A percentile compares a stretch with the other conserved stretches of the same genome.
Evolutionary conservation across 2,888 invertebrate genomes (phyloP).

Genomic region (Apantesis nais): DNA sequence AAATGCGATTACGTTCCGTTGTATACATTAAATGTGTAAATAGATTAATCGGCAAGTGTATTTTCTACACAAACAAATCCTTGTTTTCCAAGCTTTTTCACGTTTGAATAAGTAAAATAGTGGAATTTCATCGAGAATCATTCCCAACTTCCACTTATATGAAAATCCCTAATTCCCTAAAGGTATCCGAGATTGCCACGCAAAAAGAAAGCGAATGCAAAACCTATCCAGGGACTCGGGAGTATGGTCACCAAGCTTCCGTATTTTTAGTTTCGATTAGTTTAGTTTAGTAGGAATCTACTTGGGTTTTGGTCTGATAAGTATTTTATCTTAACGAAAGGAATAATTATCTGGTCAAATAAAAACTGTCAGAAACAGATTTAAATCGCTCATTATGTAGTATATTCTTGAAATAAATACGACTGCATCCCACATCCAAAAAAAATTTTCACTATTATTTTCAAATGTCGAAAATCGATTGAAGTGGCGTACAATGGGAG

Average conservation of each 20-base stretch:
- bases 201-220: constrained; percentile 53
- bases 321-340: too few relatives aligned
- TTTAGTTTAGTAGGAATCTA: background rate
- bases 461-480: too few relatives aligned
- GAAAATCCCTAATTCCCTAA: constrained; percentile 55
- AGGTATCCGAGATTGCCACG: constrained; percentile 55
- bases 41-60: background rate
- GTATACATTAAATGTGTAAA: background rate
- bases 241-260: constrained; percentile 37
- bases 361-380: background rate
- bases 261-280: constrained; percentile 6
- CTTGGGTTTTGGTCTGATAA: too few relatives aligned
- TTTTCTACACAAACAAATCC: background rate
- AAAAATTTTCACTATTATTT: background rate
- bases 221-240: constrained; percentile 47
- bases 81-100: background rate
- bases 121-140: constrained; percentile 40
- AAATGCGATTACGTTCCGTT: too few relatives aligned
- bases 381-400: background rate
- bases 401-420: background rate
- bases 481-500: too few relatives aligned
- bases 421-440: background rate
- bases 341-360: rapidly evolving
- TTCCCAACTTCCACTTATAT: constrained; percentile 49
- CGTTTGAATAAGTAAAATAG: constrained; percentile 34